These are phyloP conservation scores for Neofelis nebulosa DNA, from an alignment of 2,113 vertebrate genomes.

Conservation along the genomic window DNA sequence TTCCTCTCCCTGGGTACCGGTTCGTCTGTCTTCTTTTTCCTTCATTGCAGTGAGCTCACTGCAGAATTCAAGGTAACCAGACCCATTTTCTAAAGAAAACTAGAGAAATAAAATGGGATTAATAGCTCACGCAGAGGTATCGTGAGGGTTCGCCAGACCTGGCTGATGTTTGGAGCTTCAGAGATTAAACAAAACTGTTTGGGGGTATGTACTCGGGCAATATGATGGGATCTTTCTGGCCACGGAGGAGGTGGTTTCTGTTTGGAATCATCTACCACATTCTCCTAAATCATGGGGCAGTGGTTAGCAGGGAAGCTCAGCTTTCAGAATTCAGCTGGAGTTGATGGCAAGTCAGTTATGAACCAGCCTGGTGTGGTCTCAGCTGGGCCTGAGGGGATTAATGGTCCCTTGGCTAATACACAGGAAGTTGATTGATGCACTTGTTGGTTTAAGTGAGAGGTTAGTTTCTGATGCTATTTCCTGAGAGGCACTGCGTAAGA, in stretches of 20 bases:
- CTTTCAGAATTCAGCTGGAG: not conserved
- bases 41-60: not conserved
- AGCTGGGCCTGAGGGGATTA: not conserved
- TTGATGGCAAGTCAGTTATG: not conserved
- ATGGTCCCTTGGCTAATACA: not conserved
- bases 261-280: not conserved
- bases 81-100: not conserved
- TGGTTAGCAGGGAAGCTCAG: not conserved
- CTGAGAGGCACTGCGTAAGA: not conserved
- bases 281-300: not conserved
- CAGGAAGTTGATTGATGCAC: not conserved
- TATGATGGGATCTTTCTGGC: not conserved
- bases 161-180: not conserved
- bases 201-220: not conserved
- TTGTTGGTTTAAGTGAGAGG: not conserved
- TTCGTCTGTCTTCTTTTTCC: not conserved
- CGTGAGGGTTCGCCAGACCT: not conserved
- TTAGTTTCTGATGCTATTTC: not conserved
- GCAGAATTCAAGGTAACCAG: not conserved
- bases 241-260: not conserved
- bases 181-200: not conserved
- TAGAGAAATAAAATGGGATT: not conserved
- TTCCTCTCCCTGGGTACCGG: not conserved
- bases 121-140: not conserved
- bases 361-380: not conserved